Evolutionary conservation across 2,888 invertebrate species (phyloP).

Genomic region (Sinelater perroti): DNA sequence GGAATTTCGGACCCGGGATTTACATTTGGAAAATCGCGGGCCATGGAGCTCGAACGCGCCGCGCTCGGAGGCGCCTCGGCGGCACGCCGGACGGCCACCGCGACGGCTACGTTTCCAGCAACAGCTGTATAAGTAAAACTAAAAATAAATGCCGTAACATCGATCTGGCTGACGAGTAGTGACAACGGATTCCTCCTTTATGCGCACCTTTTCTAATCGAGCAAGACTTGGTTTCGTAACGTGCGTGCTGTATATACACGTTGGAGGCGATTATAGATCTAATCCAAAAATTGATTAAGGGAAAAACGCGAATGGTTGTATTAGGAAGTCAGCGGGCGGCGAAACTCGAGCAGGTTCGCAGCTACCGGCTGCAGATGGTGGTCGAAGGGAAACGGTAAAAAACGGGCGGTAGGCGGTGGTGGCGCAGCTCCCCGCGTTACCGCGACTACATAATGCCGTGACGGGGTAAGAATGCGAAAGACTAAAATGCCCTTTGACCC

Average conservation of each 20-base stretch:
- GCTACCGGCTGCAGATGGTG: too few relatives aligned
- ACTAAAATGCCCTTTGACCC: conserved; percentile 58
- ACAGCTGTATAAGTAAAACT: conserved; percentile 44
- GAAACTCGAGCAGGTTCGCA: too few relatives aligned
- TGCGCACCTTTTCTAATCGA: conserved; percentile 39
- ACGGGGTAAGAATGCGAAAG: conserved; percentile 38
- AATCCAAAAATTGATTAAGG: too few relatives aligned
- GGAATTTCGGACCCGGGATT: conserved; percentile 31
- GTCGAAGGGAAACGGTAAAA: too few relatives aligned
- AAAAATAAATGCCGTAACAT: conserved; percentile 48
- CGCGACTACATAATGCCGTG: conserved; percentile 10
- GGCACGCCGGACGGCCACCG: background rate
- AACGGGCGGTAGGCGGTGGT: background rate
- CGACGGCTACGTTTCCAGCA: conserved; percentile 37
- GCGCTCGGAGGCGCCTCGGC: background rate
- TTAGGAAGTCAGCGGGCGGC: too few relatives aligned
- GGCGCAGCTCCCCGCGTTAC: conserved; percentile 6
- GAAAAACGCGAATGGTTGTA: too few relatives aligned
- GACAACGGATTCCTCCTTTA: conserved; percentile 39
- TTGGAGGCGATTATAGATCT: too few relatives aligned
- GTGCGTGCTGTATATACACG: too few relatives aligned
- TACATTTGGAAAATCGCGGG: conserved; percentile 18
- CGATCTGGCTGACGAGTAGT: conserved; percentile 42
- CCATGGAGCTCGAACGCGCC: conserved; percentile 6
- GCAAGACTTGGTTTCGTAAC: too few relatives aligned